phyloP scores from a whole-genome alignment of 1,140 invertebrate species.

The Uloborus diversus region DNA sequence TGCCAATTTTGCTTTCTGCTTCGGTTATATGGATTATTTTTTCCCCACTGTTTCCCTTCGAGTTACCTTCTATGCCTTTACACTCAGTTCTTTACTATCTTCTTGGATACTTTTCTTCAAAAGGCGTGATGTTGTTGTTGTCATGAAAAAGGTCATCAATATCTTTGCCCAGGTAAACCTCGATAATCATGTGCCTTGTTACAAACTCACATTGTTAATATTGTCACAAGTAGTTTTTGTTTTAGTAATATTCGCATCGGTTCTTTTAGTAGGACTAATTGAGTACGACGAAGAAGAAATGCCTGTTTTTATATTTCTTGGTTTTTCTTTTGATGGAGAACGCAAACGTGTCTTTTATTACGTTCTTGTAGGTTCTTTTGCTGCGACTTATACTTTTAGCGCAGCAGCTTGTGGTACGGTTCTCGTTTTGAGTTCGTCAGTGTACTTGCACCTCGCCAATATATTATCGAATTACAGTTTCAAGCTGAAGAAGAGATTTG shows the following conservation, averaged over 20 bases:
- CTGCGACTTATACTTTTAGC: neutral
- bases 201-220: neutral
- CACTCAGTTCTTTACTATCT: neutral
- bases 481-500: slow-evolving; percentile 10
- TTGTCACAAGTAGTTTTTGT: neutral
- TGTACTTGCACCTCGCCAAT: neutral
- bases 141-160: neutral
- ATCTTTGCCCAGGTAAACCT: neutral
- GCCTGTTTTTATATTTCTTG: neutral
- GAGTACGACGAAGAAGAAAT: neutral
- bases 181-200: neutral
- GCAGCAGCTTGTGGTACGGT: neutral
- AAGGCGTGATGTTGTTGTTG: neutral
- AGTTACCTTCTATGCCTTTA: neutral
- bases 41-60: neutral
- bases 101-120: neutral
- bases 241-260: neutral
- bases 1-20: neutral
- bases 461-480: neutral
- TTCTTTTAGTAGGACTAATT: neutral
- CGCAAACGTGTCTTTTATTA: neutral
- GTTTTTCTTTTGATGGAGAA: neutral
- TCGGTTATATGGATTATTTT: neutral
- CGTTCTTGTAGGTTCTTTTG: neutral
- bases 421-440: neutral